Evolutionary conservation across 2,113 vertebrate genomes (phyloP).

Genomic region (Heloderma charlesbogerti): DNA sequence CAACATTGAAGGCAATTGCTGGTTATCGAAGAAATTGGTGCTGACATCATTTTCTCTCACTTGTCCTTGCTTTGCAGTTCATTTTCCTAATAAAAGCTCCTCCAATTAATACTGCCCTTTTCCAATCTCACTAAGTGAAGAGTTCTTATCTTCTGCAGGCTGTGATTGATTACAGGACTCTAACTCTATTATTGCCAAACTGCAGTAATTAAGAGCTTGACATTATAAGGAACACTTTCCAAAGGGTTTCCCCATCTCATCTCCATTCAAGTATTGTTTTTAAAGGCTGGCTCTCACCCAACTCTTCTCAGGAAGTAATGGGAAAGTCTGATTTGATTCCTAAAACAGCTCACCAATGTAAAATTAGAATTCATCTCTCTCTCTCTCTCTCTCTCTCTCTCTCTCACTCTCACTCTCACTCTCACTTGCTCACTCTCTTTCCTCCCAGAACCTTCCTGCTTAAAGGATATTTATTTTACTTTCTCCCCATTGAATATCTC

Average conservation of each 20-base stretch:
- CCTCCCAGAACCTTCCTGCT: not conserved
- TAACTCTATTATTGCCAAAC: constrained; percentile 14
- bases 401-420: too few relatives aligned
- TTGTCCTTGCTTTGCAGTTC: not conserved
- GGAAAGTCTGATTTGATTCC: not conserved
- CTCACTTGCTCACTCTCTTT: not conserved
- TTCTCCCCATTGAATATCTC: too few relatives aligned
- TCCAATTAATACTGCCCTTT: not conserved
- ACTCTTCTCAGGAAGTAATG: not conserved
- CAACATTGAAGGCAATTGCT: not conserved
- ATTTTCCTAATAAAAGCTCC: constrained; percentile 22
- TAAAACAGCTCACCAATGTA: not conserved
- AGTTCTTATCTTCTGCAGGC: not conserved
- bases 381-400: not conserved
- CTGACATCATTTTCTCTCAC: not conserved
- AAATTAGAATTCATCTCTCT: not conserved
- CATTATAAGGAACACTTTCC: not conserved
- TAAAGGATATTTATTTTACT: not conserved
- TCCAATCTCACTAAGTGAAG: constrained; percentile 4
- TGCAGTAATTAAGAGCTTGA: not conserved
- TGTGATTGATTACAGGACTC: not conserved
- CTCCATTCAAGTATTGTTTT: constrained; percentile 23
- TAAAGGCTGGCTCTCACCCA: not conserved
- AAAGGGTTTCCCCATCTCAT: constrained; percentile 1
- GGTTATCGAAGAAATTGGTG: not conserved